Percentiles rank a stretch among this genome's conserved stretches.
Conservation (phyloP, 2,888 invertebrate genomes). For the Mesorhabditis belari region DNA sequence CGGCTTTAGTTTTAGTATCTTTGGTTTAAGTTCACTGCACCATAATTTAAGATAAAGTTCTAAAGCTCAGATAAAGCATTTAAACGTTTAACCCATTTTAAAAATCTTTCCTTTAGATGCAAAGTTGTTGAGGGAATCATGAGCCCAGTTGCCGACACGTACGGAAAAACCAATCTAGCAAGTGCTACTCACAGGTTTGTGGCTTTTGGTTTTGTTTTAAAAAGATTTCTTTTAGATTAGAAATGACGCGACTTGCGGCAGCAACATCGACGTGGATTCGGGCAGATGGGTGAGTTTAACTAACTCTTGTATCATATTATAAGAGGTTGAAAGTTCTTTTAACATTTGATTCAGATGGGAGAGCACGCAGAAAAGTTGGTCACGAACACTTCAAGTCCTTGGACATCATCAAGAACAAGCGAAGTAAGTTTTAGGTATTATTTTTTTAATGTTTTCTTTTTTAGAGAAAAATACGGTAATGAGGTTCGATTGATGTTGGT, state of each 20-base stretch:
- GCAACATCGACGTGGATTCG: slow-evolving; percentile 75
- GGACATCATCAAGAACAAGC: slow-evolving; percentile 2
- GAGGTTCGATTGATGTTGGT: slow-evolving; percentile 31
- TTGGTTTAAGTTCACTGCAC: too few relatives aligned
- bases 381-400: slow-evolving; percentile 2
- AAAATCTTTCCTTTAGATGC: too few relatives aligned
- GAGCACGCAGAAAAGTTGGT: slow-evolving; percentile 8
- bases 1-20: too few relatives aligned
- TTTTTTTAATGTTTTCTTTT: too few relatives aligned
- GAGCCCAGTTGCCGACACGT: slow-evolving; percentile 87
- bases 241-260: slow-evolving; percentile 59
- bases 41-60: too few relatives aligned
- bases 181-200: slow-evolving; percentile 68
- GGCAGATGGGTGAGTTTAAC: slow-evolving; percentile 31
- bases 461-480: slow-evolving; percentile 1
- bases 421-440: too few relatives aligned
- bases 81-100: too few relatives aligned
- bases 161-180: slow-evolving; percentile 67
- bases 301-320: neutral
- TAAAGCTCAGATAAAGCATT: too few relatives aligned
- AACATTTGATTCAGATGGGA: slow-evolving; percentile 20
- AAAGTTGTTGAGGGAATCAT: slow-evolving; percentile 84
- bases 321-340: too few relatives aligned
- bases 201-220: slow-evolving; percentile 59
- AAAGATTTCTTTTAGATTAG: neutral